Percentiles rank a stretch among this genome's conserved stretches.
These are phyloP conservation scores for Zoroaster sp. DNA, from an alignment of 53 echinoderm and acorn worm genomes.

Conservation along the genomic window DNA sequence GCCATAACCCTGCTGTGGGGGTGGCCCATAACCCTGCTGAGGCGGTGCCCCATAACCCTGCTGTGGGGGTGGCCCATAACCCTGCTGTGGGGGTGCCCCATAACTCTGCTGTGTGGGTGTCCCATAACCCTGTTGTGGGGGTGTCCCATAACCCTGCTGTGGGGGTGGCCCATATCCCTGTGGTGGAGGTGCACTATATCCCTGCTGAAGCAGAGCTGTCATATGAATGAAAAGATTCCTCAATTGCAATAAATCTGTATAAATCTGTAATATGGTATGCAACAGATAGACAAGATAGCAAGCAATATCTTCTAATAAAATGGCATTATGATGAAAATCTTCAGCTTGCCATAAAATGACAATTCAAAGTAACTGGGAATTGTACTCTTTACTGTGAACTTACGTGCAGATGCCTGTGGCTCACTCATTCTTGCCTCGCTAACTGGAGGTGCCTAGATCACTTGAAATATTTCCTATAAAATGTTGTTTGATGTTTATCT, in stretches of 20 bases:
- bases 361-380: neutral
- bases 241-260: no score
- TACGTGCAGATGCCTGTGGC: neutral
- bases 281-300: no score
- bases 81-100: constrained; percentile 14
- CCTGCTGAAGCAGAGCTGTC: neutral
- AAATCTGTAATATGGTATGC: no score
- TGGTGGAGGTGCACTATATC: neutral
- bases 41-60: neutral
- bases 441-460: neutral
- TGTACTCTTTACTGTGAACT: neutral
- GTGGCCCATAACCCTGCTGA: neutral
- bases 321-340: no score
- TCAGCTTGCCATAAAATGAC: no score
- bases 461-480: neutral
- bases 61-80: neutral
- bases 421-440: neutral
- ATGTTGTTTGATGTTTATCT: neutral
- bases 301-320: no score
- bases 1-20: neutral
- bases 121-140: constrained; percentile 18
- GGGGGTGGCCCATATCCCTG: neutral
- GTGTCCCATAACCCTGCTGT: constrained; percentile 17
- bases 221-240: no score
- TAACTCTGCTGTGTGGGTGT: neutral